These are phyloP conservation scores for Tiaroga cobitis DNA, from an alignment of 2,797 vertebrate genomes.

Conservation along the genomic window DNA sequence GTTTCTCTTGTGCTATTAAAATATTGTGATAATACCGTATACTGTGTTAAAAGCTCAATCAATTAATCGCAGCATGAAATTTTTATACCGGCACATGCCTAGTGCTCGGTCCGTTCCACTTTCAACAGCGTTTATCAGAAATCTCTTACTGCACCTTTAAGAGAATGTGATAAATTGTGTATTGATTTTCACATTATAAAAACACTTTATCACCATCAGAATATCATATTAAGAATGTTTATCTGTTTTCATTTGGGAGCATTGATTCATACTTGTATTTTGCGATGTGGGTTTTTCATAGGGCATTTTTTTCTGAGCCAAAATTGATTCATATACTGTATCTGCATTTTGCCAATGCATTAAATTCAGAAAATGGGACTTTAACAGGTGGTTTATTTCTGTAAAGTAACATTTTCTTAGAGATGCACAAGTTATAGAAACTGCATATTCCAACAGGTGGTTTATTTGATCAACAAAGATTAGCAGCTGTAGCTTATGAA, in stretches of 20 bases:
- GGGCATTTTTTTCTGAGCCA: background rate
- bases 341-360: background rate
- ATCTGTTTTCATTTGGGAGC: background rate
- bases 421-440: background rate
- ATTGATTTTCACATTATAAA: background rate
- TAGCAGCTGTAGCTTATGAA: background rate
- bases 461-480: background rate
- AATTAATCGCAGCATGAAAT: too few species aligned
- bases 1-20: too few species aligned
- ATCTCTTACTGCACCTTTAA: background rate
- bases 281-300: background rate
- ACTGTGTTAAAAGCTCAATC: too few species aligned
- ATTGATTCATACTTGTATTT: background rate
- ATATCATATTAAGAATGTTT: background rate
- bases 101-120: too few species aligned
- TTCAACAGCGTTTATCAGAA: too few species aligned
- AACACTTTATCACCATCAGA: background rate
- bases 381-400: background rate
- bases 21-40: too few species aligned
- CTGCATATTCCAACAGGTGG: background rate
- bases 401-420: background rate
- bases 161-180: background rate
- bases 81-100: too few species aligned
- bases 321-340: background rate
- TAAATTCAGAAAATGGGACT: background rate